Conservation (phyloP, 2,797 vertebrate species). For the Sebastes minor region DNA sequence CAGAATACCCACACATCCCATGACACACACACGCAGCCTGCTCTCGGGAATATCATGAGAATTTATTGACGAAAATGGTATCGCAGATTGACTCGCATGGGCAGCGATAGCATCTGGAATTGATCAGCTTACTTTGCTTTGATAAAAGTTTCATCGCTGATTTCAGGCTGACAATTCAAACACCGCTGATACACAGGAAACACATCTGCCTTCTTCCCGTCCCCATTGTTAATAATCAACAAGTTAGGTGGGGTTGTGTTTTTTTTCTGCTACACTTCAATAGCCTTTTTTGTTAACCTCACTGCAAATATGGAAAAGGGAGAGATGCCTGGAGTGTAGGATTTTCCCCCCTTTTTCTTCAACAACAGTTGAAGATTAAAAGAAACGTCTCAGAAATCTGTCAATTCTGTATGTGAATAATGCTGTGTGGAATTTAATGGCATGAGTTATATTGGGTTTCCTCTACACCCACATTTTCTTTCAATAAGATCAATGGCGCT, state of each 20-base stretch:
- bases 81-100: conserved; percentile 54
- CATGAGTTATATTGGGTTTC: conserved; percentile 87
- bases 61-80: conserved; percentile 63
- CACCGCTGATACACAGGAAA: conserved; percentile 66
- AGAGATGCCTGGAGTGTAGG: conserved; percentile 82
- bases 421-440: conserved; percentile 86
- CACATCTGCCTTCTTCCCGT: conserved; percentile 71
- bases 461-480: conserved; percentile 87
- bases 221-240: conserved; percentile 85
- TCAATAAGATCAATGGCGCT: conserved; percentile 87
- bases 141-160: conserved; percentile 69
- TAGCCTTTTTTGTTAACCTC: conserved; percentile 84
- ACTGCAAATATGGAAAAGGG: conserved; percentile 82
- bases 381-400: conserved; percentile 88
- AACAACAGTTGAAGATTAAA: conserved; percentile 89
- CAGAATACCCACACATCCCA: conserved; percentile 30
- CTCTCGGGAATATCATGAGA: conserved; percentile 59
- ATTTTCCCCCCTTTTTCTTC: conserved; percentile 75
- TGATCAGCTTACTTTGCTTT: conserved; percentile 73
- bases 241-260: conserved; percentile 79
- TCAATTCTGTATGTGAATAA: conserved; percentile 87
- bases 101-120: conserved; percentile 64
- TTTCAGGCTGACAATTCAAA: conserved; percentile 78
- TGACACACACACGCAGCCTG: conserved; percentile 18
- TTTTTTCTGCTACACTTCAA: conserved; percentile 78